Evolutionary conservation across 1,140 invertebrate genomes (phyloP), one percentile per base, ranked within the genome.

Genomic region (Brachionus angularis): DNA sequence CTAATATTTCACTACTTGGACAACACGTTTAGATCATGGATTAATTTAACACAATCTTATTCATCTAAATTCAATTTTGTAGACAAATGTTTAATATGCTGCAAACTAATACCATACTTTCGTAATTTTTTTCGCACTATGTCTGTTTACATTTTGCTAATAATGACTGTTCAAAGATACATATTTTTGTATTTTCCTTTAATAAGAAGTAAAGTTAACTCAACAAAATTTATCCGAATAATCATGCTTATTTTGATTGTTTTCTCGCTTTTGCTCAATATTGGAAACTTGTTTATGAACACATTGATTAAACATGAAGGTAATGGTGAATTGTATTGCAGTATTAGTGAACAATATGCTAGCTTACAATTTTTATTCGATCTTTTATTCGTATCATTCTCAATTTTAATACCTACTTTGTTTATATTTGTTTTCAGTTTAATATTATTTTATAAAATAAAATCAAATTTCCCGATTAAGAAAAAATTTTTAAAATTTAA

Each of bases 71-170:
- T 58, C 16, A 58, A 58, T 25, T 58, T 58, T 58, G 53, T 58
- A 5, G 53, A 58, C 23, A 58, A 58, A 29, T 58, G 53, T 39
- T 14, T 21, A 21, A 27, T 58, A 10, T 58, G 53, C n/a, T 58
- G 53, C 23, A 58, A 58, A 58, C 10, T 58, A 36, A 58, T 58
- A 58, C 53, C 53, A 12, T 58, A 58, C 39, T 58, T 58, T 36
- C 18, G 53, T 36, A 58, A 58, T 58, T 36, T 58, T 36, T 58
- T 58, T 16, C 27, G 53, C 36, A 58, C 53, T 21, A 58, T 58
- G 18, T 58, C 53, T 7, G 53, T 58, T 12, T 58, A 58, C 10
- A 36, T 58, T 58, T 23, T 58, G 5, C 18, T 58, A 21, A 34
- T 34, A 36, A 58, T 58, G 53, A 58, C 53, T 14, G 18, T 58